Percentiles rank a stretch among this genome's conserved stretches.
Conservation (phyloP, 2,113 vertebrate species). For the Trematomus loennbergii region DNA sequence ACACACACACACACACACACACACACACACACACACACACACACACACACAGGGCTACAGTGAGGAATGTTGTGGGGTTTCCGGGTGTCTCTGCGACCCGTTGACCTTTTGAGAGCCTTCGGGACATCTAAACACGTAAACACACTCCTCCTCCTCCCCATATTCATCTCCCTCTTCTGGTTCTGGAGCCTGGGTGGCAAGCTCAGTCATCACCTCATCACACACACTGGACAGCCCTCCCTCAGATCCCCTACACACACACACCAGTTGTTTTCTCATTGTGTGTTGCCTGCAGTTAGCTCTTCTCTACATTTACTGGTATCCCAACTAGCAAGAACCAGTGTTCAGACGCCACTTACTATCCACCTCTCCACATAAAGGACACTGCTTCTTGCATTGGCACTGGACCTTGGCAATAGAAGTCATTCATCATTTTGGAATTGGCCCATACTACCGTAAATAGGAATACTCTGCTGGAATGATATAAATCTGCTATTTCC, state of each 20-base stretch:
- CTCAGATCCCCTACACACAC: neutral
- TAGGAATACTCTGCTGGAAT: no score
- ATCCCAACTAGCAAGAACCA: neutral
- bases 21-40: conserved; percentile 14
- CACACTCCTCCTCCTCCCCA: conserved; percentile 47
- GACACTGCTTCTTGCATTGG: no score
- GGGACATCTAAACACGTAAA: conserved; percentile 89
- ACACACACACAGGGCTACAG: conserved; percentile 31
- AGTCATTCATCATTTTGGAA: no score
- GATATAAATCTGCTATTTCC: no score
- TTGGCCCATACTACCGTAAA: no score
- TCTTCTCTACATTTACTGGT: neutral
- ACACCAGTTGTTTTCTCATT: neutral
- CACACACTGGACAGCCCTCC: conserved; percentile 16
- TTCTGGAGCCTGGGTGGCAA: conserved; percentile 56
- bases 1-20: conserved; percentile 22
- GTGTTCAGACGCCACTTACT: neutral
- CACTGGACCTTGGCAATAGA: no score
- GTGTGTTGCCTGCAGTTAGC: neutral
- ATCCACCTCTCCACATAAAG: neutral
- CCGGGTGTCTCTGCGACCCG: conserved; percentile 82
- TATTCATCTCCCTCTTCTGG: conserved; percentile 32
- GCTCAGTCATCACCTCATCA: conserved; percentile 61
- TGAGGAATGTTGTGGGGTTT: conserved; percentile 71
- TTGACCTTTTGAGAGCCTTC: conserved; percentile 86